A percentile compares a stretch with the other conserved stretches of the same genome.
Evolutionary conservation across 2,797 vertebrate species (phyloP).

Genomic region (Geotria australis): DNA sequence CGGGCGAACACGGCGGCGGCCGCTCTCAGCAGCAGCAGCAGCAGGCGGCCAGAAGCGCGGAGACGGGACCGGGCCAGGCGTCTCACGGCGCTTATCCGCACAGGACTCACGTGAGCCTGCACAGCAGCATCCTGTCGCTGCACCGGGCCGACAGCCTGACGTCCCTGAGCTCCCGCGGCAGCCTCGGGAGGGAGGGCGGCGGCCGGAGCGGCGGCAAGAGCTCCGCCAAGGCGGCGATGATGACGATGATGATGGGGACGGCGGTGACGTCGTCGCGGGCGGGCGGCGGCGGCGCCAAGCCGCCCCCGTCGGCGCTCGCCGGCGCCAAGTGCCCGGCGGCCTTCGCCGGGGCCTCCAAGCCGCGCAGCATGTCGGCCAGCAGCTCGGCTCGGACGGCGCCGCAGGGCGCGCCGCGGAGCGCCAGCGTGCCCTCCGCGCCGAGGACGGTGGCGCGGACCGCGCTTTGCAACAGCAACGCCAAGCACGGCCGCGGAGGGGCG

Average conservation of each 20-base stretch:
- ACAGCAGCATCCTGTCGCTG: constrained; percentile 13
- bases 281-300: neutral
- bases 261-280: constrained; percentile 25
- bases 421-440: constrained; percentile 32
- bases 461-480: neutral
- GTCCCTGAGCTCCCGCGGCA: constrained; percentile 28
- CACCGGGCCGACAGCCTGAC: constrained; percentile 35
- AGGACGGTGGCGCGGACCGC: constrained; percentile 23
- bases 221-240: constrained; percentile 3
- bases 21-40: too few relatives aligned
- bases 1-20: neutral
- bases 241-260: constrained; percentile 1
- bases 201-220: constrained; percentile 38
- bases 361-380: constrained; percentile 36
- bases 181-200: constrained; percentile 26
- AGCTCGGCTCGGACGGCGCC: constrained; percentile 35
- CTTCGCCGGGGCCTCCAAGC: constrained; percentile 29
- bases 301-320: neutral
- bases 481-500: neutral
- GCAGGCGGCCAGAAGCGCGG: neutral
- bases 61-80: neutral
- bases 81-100: neutral
- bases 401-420: constrained; percentile 37
- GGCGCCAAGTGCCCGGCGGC: neutral
- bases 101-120: neutral